Base-by-base conservation (phyloP, 2,888 invertebrate genomes). In the Halictus ligatus region DNA sequence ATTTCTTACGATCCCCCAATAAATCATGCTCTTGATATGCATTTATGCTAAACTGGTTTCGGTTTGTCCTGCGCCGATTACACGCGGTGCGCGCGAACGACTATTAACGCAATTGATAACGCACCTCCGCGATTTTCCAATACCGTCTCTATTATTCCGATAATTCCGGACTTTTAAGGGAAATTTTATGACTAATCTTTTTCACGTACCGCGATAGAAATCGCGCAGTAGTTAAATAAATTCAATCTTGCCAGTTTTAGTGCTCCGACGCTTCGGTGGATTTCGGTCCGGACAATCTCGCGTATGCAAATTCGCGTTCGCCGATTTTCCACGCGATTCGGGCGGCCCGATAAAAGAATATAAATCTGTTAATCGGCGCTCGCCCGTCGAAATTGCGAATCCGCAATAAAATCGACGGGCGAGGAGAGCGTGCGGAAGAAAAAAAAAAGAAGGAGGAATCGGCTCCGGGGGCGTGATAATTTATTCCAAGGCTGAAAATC, bases 401-500 rank as follows among this genome's bases (percentile, higher is more conserved):
- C 75, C 72, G 86, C 81, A 80, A 83, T 85, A 83, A 81, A 79
- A 74, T 67, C 71, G 78, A 71, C 64, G 64, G 54, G 2, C 64
- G 64, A 64, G 64, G 29, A 29, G 29, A 64, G 64, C 25, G 64
- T 48, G 29, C 8, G 15, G 64, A 35, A 18, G 13, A 18, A 69
- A 35, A 76, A 73, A 43, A 35, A 35, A 35, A 35, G 35, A 35
- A 35, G 40, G 73, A 71, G 43, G n/a, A 21, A 72, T 60, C 77
- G 74, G 77, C 64, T 35, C 46, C 69, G 46, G 71, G 64, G 40
- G 64, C 54, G 50, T 54, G 81, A 85, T 87, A 86, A 88, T 88
- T 86, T 88, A 88, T 84, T 84, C 81, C 35, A 83, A 76, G 86
- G 87, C 73, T 79, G 80, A 85, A 83, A 86, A 86, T 87, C 87